These are phyloP conservation scores for Alosa alosa DNA, from an alignment of 2,113 vertebrate genomes.

Conservation along the genomic window DNA sequence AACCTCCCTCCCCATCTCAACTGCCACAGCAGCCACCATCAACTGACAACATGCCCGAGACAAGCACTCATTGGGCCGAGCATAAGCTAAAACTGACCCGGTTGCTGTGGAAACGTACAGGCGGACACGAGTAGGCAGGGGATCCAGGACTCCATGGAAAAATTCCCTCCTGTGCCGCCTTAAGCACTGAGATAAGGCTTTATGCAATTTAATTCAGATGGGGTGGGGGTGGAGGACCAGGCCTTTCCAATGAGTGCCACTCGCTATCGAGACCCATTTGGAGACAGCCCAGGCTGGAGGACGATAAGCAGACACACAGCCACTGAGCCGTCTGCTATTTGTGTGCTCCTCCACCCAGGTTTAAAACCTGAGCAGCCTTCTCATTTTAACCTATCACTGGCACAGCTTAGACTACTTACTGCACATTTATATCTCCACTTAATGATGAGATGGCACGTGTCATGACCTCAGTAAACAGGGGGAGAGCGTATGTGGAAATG, in stretches of 20 bases:
- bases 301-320: background rate
- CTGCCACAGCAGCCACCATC: conserved; percentile 6
- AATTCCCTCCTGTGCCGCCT: conserved; percentile 16
- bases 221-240: background rate
- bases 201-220: conserved; percentile 31
- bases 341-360: background rate
- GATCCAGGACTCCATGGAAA: conserved; percentile 7
- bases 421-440: background rate
- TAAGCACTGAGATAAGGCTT: conserved; percentile 21
- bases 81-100: conserved; percentile 24
- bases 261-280: background rate
- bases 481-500: background rate
- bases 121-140: background rate
- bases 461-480: background rate
- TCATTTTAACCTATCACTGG: background rate
- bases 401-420: background rate
- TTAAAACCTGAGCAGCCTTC: background rate
- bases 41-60: conserved; percentile 30
- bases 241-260: background rate
- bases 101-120: conserved; percentile 40
- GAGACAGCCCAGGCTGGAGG: background rate
- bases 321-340: background rate
- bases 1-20: background rate
- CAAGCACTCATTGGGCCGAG: conserved; percentile 21
- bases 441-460: background rate